Base-by-base conservation (phyloP, 2,797 vertebrate species). In the Esox lucius region DNA sequence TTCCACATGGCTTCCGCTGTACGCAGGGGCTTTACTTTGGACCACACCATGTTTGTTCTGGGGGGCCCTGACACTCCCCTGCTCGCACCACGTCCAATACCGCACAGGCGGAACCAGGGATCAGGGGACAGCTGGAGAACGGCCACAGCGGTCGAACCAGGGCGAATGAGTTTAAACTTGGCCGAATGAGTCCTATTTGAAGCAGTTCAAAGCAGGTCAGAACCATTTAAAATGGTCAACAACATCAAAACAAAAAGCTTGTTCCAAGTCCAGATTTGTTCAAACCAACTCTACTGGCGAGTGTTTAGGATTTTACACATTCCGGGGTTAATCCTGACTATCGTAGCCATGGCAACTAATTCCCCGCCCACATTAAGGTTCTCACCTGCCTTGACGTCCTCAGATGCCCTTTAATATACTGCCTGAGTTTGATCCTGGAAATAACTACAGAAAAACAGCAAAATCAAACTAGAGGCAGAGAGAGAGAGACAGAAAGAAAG, bases 21-120 rank as follows among this genome's bases (percentile, higher is more conserved):
- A 92, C 89, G 83, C 80, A 74, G 82, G 87, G 86, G 87, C 92
- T 94, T 94, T 94, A 92, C 88, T 93, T 94, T 94, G 92, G 93
- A 93, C 75, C 39, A 33, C 70, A 69, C 80, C 80, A 49, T 92
- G 90, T 92, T 93, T 93, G 81, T 91, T 90, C 89, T 91, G 88
- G 89, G 85, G 82, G 85, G 83, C 82, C 75, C 71, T 16, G 69
- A 83, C 61, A 79, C 86, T 84, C 83, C 81, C 81, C 89, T 86
- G 78, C 84, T 88, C 86, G 70, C 84, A 81, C 87, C 85, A 83
- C 77, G 85, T 88, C 86, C 84, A 86, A 90, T 91, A 90, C 88
- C 90, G n/a, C 90, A 91, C 79, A 78, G 69, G 70, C 85, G 71
- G 70, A 79, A 70, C 65, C 80, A 68, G 33, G 78, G 77, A 86